Conservation (phyloP, 2,888 invertebrate genomes). For the Athetis lepigone region DNA sequence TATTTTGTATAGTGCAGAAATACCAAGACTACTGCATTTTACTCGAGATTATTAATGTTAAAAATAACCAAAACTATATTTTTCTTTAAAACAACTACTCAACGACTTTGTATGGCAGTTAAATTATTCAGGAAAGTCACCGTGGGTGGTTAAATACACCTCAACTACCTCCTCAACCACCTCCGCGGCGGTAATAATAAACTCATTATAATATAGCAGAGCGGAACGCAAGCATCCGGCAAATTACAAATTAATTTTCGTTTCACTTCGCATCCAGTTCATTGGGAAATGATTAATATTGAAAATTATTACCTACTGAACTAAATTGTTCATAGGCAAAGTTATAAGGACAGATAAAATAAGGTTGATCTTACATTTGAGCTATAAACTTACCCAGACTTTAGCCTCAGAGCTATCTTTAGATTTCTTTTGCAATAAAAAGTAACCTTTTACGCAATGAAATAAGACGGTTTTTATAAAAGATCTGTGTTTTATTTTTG, state of each 20-base stretch:
- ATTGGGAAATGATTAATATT: constrained; percentile 56
- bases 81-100: background rate
- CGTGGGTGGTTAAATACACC: constrained; percentile 6
- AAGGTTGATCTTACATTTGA: constrained; percentile 32
- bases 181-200: constrained; percentile 22
- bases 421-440: constrained; percentile 51
- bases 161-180: background rate
- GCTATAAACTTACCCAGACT: constrained; percentile 40
- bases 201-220: constrained; percentile 38
- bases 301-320: constrained; percentile 51
- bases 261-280: constrained; percentile 45
- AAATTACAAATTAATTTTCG: constrained; percentile 64
- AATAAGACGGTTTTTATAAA: constrained; percentile 23
- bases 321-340: constrained; percentile 51
- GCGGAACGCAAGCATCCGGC: constrained; percentile 53
- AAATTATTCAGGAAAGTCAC: background rate
- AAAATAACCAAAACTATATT: background rate
- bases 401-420: constrained; percentile 42
- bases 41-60: background rate
- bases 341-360: constrained; percentile 43
- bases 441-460: constrained; percentile 44
- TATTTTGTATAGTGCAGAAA: background rate
- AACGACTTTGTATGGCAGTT: too few relatives aligned
- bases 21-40: background rate
- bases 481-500: constrained; percentile 33